phyloP scores from a whole-genome alignment of 2,797 vertebrate species.

The Rachycentron canadum region DNA sequence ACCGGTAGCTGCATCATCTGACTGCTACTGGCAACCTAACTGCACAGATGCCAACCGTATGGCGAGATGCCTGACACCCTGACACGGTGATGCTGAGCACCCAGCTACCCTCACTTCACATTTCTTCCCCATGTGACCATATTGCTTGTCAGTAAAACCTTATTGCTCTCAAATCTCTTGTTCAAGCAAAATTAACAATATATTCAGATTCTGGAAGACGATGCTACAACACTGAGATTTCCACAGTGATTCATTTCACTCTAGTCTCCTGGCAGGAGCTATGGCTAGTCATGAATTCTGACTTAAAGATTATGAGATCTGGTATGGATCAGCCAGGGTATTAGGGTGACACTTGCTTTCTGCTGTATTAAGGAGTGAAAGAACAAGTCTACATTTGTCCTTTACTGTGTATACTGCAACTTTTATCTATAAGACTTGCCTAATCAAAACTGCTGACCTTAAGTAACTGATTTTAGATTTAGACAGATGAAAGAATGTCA shows the following conservation, averaged over 20 bases:
- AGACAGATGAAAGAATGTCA: constrained; percentile 10
- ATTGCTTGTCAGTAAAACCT: neutral
- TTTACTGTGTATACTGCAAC: neutral
- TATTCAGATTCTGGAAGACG: constrained; percentile 9
- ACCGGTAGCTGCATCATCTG: constrained; percentile 40
- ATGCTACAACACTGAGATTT: constrained; percentile 1
- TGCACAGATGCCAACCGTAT: constrained; percentile 3
- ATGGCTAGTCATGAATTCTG: constrained; percentile 1
- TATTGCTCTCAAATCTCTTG: constrained; percentile 4
- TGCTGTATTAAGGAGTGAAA: constrained; percentile 10
- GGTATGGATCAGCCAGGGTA: neutral
- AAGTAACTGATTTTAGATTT: constrained; percentile 21
- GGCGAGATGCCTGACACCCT: constrained; percentile 2
- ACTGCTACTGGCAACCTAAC: constrained; percentile 41
- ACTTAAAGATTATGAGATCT: neutral
- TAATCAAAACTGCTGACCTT: constrained; percentile 3
- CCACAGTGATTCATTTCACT: constrained; percentile 11
- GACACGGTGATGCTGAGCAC: neutral
- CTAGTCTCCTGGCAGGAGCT: constrained; percentile 22
- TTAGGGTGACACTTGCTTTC: neutral
- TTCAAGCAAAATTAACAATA: constrained; percentile 18
- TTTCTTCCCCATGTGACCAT: neutral
- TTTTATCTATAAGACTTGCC: neutral
- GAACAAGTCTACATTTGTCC: constrained; percentile 14
- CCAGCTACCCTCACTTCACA: neutral